These are phyloP conservation scores for Macquaria ambigua DNA, from an alignment of 2,113 vertebrate species.

Conservation along the genomic window DNA sequence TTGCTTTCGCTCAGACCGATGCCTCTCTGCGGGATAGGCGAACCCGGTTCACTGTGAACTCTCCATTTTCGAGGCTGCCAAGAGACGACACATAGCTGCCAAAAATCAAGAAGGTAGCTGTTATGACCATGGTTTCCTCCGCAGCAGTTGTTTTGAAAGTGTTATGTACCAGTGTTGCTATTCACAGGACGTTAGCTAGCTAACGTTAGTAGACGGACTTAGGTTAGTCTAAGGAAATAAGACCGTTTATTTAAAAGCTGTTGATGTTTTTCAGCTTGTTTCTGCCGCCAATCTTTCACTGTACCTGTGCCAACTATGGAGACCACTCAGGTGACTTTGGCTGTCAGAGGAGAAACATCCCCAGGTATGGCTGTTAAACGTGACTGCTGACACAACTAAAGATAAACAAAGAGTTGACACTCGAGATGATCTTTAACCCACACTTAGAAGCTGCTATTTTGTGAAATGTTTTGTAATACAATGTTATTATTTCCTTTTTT, in stretches of 20 bases:
- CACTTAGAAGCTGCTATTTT: neutral
- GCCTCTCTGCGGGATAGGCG: slow-evolving; percentile 5
- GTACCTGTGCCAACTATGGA: slow-evolving; percentile 84
- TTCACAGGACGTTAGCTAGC: no score
- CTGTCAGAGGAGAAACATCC: slow-evolving; percentile 87
- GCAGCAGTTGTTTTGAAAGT: no score
- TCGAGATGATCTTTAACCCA: neutral
- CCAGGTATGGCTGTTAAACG: slow-evolving; percentile 84
- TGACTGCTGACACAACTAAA: neutral
- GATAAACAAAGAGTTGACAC: neutral
- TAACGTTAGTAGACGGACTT: neutral
- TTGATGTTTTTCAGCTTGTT: slow-evolving; percentile 38
- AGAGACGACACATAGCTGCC: neutral
- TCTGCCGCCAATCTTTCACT: neutral
- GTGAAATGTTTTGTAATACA: neutral
- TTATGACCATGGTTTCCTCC: neutral
- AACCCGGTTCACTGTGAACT: neutral
- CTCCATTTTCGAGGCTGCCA: neutral
- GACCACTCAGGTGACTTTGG: slow-evolving; percentile 88
- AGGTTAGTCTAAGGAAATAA: neutral
- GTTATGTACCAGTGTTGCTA: neutral
- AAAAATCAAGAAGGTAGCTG: slow-evolving; percentile 2
- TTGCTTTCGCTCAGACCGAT: neutral
- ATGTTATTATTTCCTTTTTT: neutral
- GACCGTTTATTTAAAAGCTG: neutral